Conservation (phyloP, 2,797 vertebrate species). For the Meriones psammophilus region DNA sequence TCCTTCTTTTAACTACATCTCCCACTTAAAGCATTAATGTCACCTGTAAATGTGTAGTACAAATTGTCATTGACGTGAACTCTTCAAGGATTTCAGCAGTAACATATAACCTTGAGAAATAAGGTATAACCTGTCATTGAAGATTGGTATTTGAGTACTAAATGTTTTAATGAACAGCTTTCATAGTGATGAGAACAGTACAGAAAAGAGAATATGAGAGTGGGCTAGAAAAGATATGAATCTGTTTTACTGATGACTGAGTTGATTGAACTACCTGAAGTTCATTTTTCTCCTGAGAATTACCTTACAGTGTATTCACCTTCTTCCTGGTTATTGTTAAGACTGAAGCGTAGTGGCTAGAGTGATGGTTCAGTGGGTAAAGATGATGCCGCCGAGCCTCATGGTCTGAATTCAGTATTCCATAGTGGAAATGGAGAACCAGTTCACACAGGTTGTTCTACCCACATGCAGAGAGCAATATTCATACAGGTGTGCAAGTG, state of each 20-base stretch:
- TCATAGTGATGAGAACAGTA: neutral
- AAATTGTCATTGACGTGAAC: slow-evolving; percentile 52
- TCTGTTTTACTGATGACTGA: neutral
- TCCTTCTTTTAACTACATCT: slow-evolving; percentile 44
- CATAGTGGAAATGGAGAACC: neutral
- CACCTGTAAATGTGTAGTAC: slow-evolving; percentile 53
- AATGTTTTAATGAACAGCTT: neutral
- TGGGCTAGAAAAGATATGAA: neutral
- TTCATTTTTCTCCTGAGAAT: slow-evolving; percentile 33
- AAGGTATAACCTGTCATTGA: slow-evolving; percentile 28
- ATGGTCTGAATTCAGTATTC: neutral
- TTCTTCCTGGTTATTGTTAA: neutral
- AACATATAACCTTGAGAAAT: neutral
- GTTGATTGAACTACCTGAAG: neutral
- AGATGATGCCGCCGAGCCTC: neutral
- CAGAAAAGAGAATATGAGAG: neutral
- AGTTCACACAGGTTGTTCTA: neutral
- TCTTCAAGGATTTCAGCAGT: slow-evolving; percentile 12
- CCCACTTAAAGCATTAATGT: slow-evolving; percentile 37
- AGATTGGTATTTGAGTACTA: neutral
- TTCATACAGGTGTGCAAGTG: neutral
- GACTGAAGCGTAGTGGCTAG: neutral
- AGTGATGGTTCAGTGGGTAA: neutral
- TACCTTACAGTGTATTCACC: neutral
- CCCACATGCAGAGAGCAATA: neutral